phyloP scores from a whole-genome alignment of 2,888 invertebrate species.

The Mamestra brassicae region DNA sequence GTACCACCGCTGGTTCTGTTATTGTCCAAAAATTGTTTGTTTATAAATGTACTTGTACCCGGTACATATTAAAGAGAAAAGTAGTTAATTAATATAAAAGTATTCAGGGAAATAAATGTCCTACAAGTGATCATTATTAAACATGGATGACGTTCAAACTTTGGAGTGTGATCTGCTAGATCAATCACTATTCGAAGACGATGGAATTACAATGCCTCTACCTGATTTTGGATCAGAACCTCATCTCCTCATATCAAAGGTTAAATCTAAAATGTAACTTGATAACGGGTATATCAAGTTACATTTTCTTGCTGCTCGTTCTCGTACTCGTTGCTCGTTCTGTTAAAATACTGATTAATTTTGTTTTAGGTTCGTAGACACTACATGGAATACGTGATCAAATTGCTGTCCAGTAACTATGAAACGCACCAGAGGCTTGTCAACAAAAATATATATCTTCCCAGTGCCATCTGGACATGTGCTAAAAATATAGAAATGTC shows the following conservation, averaged over 20 bases:
- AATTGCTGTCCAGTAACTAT: conserved; percentile 84
- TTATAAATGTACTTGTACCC: conserved; percentile 1
- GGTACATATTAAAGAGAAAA: conserved; percentile 12
- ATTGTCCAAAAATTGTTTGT: conserved; percentile 12
- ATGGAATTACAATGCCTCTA: conserved; percentile 79
- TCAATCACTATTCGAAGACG: conserved; percentile 78
- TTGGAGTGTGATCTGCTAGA: conserved; percentile 75
- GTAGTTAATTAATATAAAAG: background rate
- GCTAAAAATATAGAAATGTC: conserved; percentile 85
- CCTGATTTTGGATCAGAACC: conserved; percentile 84
- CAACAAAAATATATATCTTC: conserved; percentile 85
- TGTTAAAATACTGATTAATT: conserved; percentile 3
- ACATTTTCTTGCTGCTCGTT: too few relatives aligned
- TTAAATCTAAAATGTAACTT: conserved; percentile 47
- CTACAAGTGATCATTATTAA: background rate
- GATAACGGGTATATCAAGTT: too few relatives aligned
- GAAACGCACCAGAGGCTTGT: conserved; percentile 82
- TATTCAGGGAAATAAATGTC: conserved; percentile 5
- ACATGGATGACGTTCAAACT: conserved; percentile 56
- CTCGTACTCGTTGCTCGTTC: too few relatives aligned
- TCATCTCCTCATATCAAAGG: conserved; percentile 87
- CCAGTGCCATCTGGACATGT: conserved; percentile 88
- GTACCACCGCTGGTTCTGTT: background rate
- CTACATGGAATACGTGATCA: conserved; percentile 86
- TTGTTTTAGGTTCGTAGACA: conserved; percentile 85